Evolutionary conservation across 2,888 invertebrate species (phyloP), one percentile per base, ranked within the genome.

Genomic region (Nesidiocoris tenuis): DNA sequence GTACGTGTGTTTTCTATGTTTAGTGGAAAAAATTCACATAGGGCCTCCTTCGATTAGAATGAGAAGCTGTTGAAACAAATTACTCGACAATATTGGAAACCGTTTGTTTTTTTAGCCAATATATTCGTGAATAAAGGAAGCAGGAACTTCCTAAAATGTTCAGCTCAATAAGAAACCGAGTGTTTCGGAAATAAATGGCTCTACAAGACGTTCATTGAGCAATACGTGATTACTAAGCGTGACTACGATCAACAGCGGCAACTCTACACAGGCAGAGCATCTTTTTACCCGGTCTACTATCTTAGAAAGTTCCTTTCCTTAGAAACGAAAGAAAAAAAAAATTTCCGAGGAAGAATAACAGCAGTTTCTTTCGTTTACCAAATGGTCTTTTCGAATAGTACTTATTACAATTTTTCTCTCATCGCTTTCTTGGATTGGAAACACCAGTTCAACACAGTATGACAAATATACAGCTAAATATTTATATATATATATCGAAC

Each of bases 391-490:
- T 57, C 18, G 57, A 70, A 70, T 57, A n/a, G n/a, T n/a, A n/a
- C n/a, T n/a, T n/a, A 70, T 59, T 57, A 21, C 25, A 59, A 56
- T 55, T 68, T 61, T 55, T 54, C 57, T 70, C 64, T 76, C 54
- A 21, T 54, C 12, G 57, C 21, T 39, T 72, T 61, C 54, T 21
- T 61, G 39, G 63, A 39, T 61, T 39, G 39, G n/a, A 63, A 64
- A 76, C 61, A 67, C 54, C 68, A 65, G 64, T 63, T 74, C 63
- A 68, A 76, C 70, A 76, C 67, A 67, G 61, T 65, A 75, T 61
- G 76, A 77, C 76, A 77, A 77, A 61, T 77, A 68, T 77, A 74
- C 74, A 77, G 64, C 74, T 74, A 77, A 70, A 70, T 70, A 70
- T 59, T 57, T 70, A 70, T 67, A 70, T 59, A 67, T 67, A 25